Base-by-base conservation (phyloP, 2,113 vertebrate genomes). In the Oreotrochilus melanogaster region DNA sequence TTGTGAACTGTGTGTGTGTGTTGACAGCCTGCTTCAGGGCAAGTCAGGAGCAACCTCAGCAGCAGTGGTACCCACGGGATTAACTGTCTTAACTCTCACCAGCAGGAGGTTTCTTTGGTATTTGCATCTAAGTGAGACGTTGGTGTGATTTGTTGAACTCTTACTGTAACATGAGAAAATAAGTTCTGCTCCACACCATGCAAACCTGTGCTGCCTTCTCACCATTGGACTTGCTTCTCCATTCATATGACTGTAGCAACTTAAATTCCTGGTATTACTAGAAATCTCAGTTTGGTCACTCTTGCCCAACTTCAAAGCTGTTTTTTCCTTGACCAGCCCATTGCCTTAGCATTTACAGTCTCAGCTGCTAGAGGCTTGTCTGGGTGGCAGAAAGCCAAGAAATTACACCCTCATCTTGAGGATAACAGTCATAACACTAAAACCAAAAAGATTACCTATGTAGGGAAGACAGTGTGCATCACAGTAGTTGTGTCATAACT, bases 331-430 rank as follows among this genome's bases (percentile, higher is more conserved):
- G 94, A 53, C 70, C 73, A 81, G 66, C 87, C 91, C 58, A 2
- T 82, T 91, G 78, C 74, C 1, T 48, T 75, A 43, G 84, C 51
- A 0, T 89, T 91, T 50, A 33, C 58, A 88, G 81, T 83, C 82
- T 71, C 64, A 28, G 39, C 64, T 87, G 91, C 91, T 58, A 1
- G 57, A 70, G 87, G 18, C 74, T 73, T 58, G 89, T 91, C 94
- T 94, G 78, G 60, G n/a, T 93, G 95, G 94, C 96, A 88, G 82
- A 16, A 57, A 48, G 93, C 93, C 94, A 97, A 86, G 92, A 78
- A 96, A 83, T 96, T 27, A 91, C 87, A 80, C 16, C 85, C 73
- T 96, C 42, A 11, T 78, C 64, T 86, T 50, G n/a, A 93, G 89
- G 71, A n/a, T 83, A 54, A 15, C 67, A 93, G 71, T 93, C 88